Percentiles rank a stretch among this genome's conserved stretches.
These are phyloP conservation scores for Brachionus sp. DNA, from an alignment of 1,140 invertebrate genomes.

Conservation along the genomic window DNA sequence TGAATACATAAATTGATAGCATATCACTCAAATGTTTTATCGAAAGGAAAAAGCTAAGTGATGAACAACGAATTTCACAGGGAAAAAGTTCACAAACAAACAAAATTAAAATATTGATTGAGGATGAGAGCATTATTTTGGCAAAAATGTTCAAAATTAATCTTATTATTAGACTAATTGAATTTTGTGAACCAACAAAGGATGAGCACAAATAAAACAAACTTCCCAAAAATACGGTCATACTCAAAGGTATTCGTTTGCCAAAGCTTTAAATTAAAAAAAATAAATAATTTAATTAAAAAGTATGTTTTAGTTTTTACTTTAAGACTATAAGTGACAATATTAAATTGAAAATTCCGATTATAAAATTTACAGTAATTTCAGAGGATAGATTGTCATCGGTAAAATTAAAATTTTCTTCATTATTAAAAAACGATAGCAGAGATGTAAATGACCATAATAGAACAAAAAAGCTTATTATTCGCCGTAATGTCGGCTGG, in stretches of 20 bases:
- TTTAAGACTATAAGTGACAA: neutral
- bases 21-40: conserved; percentile 44
- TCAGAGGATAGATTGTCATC: neutral
- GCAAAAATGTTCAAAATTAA: neutral
- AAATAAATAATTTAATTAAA: neutral
- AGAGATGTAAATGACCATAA: conserved; percentile 34
- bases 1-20: conserved; percentile 42
- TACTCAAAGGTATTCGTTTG: conserved; percentile 26
- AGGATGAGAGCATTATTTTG: neutral
- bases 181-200: neutral
- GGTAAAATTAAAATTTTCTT: conserved; percentile 16
- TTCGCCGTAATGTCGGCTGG: conserved; percentile 15
- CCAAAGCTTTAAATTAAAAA: neutral
- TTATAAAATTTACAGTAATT: neutral
- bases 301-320: neutral
- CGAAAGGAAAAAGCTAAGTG: conserved; percentile 38
- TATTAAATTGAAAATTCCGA: conserved; percentile 33
- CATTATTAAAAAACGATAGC: conserved; percentile 10
- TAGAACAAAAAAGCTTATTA: conserved; percentile 32
- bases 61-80: conserved; percentile 45
- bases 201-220: neutral
- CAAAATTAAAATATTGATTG: conserved; percentile 6
- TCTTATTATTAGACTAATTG: neutral
- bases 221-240: conserved; percentile 15
- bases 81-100: conserved; percentile 42